Base-by-base conservation (phyloP, 2,888 invertebrate genomes). In the Acleris literana region DNA sequence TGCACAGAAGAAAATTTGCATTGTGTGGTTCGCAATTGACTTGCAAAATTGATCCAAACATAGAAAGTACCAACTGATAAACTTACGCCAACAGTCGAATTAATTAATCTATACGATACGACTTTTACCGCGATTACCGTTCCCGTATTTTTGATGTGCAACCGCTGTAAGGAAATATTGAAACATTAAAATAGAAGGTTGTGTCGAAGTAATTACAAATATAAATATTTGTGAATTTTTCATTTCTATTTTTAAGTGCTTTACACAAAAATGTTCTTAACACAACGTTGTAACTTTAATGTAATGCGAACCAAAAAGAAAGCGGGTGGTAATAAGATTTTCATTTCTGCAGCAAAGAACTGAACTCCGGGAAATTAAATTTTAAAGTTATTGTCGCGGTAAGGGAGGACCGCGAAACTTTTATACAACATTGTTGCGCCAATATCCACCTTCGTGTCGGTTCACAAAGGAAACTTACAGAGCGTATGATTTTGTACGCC, bases 321-420 rank as follows among this genome's bases (percentile, higher is more conserved):
- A 64, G 54, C 49, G 54, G 53, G 54, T 43, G 59, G 54, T 65
- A 60, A 65, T 55, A 20, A 29, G 55, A 49, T 18, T 60, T 51
- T 55, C 44, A 51, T 54, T 59, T 25, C 49, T 33, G 17, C 9
- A 39, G 39, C 13, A 39, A 39, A 13, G 49, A 18, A 9, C 11
- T 39, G 51, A 25, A 33, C 51, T 55, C 55, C 54, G 46, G 6
- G 53, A 48, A 65, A 65, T 65, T 65, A 51, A 56, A 61, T 56
- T 61, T 60, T 61, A 65, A 65, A 60, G 20, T 65, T 65, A 61
- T 65, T 55, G 55, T 56, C 9, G 22, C 55, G 17, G 51, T 51
- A 51, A 55, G 56, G 59, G 55, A 55, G 49, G 9, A 49, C 18
- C 49, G 54, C 29, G 18, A 1, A 43, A 55, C 49, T 51, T 60